Percentiles rank a stretch among this genome's conserved stretches.
Conservation (phyloP, 2,888 invertebrate genomes). For the Polietes domitor region DNA sequence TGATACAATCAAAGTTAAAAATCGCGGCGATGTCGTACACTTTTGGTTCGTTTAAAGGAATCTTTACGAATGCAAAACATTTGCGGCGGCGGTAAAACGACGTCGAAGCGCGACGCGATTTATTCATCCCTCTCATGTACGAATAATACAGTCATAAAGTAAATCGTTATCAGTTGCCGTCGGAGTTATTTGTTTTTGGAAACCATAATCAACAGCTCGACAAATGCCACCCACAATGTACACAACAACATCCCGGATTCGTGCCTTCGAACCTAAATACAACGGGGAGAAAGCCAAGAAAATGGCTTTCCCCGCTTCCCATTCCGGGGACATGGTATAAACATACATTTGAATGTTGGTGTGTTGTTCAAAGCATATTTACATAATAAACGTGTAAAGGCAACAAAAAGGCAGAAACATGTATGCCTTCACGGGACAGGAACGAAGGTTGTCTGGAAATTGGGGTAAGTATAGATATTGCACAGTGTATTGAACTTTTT, state of each 20-base stretch:
- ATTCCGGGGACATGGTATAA: not conserved
- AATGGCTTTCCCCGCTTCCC: not conserved
- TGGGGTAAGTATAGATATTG: not conserved
- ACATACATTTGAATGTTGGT: not conserved
- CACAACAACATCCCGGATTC: not conserved
- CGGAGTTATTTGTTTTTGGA: not conserved
- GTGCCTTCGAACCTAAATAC: not conserved
- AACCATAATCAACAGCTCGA: not conserved
- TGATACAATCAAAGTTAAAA: not conserved
- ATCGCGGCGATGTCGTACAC: not conserved
- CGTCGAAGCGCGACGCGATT: not conserved
- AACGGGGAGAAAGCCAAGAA: not conserved
- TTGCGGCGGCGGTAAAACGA: not conserved
- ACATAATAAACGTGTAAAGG: slow-evolving; percentile 20
- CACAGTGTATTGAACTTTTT: not conserved
- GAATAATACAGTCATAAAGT: slow-evolving; percentile 23
- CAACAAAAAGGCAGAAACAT: not conserved
- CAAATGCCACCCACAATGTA: not conserved
- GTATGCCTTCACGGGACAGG: not conserved
- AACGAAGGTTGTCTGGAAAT: not conserved
- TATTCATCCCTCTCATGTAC: not conserved
- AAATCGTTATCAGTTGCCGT: slow-evolving; percentile 12
- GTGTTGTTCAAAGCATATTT: slow-evolving; percentile 1
- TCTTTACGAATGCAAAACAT: not conserved
- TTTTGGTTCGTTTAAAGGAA: not conserved